Conservation (phyloP, 1,140 invertebrate species). For the Zaprionus nigranus region DNA sequence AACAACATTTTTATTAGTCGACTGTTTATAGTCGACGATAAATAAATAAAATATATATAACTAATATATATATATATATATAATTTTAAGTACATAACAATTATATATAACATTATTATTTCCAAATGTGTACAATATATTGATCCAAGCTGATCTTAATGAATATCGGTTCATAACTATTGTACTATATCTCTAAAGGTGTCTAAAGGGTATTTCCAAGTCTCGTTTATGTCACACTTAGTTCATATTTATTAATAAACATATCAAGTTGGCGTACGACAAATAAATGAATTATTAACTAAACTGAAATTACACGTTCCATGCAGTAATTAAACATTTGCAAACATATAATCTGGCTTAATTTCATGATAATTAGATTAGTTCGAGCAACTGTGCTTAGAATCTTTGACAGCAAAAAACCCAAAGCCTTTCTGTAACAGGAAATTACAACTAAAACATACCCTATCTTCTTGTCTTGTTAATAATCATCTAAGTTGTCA, state of each 20-base stretch:
- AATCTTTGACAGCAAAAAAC: background rate
- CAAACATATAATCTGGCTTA: background rate
- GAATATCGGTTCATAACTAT: background rate
- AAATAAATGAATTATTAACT: conserved; percentile 1
- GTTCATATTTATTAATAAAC: background rate
- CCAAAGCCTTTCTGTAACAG: too few species aligned
- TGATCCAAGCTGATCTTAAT: too few species aligned
- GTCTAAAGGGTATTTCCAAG: background rate
- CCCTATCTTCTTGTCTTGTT: background rate
- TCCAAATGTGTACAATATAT: too few species aligned
- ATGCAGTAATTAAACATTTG: background rate
- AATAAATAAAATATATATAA: too few species aligned
- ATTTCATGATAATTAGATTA: background rate
- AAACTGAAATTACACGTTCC: background rate
- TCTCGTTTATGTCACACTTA: background rate
- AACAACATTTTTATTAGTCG: too few species aligned
- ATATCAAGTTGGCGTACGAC: background rate
- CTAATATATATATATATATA: too few species aligned
- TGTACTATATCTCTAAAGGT: background rate
- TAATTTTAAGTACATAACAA: too few species aligned
- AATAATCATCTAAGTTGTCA: too few species aligned
- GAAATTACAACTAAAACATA: background rate
- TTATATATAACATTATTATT: too few species aligned
- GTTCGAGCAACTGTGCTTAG: background rate
- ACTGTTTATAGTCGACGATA: too few species aligned